phyloP scores from a whole-genome alignment of 2,888 invertebrate genomes.

The Hypomecis punctinalis region DNA sequence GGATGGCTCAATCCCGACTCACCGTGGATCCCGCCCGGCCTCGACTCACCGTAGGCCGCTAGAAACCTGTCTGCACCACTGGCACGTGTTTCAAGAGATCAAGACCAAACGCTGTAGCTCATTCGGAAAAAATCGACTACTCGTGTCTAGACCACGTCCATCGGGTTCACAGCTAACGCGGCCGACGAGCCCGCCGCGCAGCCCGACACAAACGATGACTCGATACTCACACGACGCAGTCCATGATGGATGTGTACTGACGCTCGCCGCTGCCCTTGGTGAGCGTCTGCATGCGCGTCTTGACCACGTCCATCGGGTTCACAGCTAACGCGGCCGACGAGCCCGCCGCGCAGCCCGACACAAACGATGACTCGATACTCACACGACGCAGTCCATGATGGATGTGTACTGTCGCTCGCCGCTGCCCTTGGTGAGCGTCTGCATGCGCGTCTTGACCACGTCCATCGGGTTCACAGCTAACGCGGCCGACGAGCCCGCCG shows the following conservation, averaged over 20 bases:
- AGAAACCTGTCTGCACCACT: too few relatives aligned
- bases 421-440: conserved; percentile 94
- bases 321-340: conserved; percentile 94
- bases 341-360: conserved; percentile 96
- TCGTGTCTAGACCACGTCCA: conserved; percentile 99
- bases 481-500: conserved; percentile 96
- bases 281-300: conserved; percentile 97
- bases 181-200: conserved; percentile 95
- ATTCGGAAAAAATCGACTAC: not conserved
- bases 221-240: conserved; percentile 94
- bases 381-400: conserved; percentile 95
- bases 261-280: conserved; percentile 94
- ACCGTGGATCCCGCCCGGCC: too few relatives aligned
- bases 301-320: conserved; percentile 99
- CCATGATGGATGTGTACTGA: conserved; percentile 93
- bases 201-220: conserved; percentile 97
- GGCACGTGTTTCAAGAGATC: too few relatives aligned
- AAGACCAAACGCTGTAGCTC: too few relatives aligned
- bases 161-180: conserved; percentile 96
- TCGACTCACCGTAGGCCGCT: too few relatives aligned
- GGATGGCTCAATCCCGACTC: too few relatives aligned
- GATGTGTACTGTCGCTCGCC: conserved; percentile 95
- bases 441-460: conserved; percentile 98
- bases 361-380: conserved; percentile 95
- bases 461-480: conserved; percentile 97